Evolutionary conservation across 2,888 invertebrate genomes (phyloP), one percentile per base, ranked within the genome.

Genomic region (Dorcus hopei): DNA sequence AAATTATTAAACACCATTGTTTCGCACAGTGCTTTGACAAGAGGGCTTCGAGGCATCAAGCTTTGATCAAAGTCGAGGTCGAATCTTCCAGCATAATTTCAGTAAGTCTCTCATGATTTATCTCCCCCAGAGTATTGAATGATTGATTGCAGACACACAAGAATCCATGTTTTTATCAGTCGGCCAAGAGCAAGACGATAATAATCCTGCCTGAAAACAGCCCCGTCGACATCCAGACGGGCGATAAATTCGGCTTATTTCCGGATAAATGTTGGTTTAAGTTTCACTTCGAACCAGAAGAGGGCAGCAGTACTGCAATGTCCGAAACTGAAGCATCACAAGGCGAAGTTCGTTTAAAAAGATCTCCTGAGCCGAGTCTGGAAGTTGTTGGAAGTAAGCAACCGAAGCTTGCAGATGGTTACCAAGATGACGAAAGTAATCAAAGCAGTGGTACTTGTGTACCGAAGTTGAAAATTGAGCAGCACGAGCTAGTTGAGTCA

Each of bases 1-100:
- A 11, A 11, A 26, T n/a, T 49, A 39, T n/a, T 9, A 47, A 7
- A 23, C 16, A 2, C 2, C 19, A 38, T 19, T n/a, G 11, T 47
- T 23, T 38, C 11, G 41, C 3, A 58, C 71, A 83, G 83, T 79
- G 80, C 68, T 73, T 78, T 52, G 83, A 84, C 70, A 80, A 81
- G 67, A 76, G 81, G 62, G 79, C 84, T 42, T 84, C 84, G 2
- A 77, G 83, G 48, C 79, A 78, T 42, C 85, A 85, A 74, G 82
- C 80, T 7, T 68, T 79, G 42, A 65, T 85, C 16, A 72, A 75
- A 56, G 77, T 83, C 7, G 69, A 73, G 1, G 64, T 71, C 19
- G 72, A 80, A 59, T 68, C 72, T 38, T 72, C 81, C 3, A 71
- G 66, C 11, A 66, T 83, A n/a, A 80, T 78, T 72, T 77, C 83